phyloP scores from a whole-genome alignment of 2,888 invertebrate genomes.

The Conistra vaccinii region DNA sequence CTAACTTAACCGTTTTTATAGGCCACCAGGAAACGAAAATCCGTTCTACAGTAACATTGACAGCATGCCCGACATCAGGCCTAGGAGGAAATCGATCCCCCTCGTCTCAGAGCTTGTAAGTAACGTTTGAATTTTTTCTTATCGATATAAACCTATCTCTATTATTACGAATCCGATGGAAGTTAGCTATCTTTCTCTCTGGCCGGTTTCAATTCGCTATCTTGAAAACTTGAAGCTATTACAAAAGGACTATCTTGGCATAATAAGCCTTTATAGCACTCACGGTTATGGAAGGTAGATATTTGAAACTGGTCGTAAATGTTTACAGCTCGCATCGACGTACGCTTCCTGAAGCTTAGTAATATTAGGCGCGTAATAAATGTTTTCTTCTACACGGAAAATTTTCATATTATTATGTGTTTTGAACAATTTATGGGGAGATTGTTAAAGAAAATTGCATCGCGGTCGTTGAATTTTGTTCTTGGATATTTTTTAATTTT shows the following conservation, averaged over 20 bases:
- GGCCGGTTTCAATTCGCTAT: constrained; percentile 85
- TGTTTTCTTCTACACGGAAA: constrained; percentile 87
- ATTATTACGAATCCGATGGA: constrained; percentile 79
- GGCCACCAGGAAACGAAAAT: constrained; percentile 97
- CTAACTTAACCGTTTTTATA: constrained; percentile 75
- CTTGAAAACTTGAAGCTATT: constrained; percentile 67
- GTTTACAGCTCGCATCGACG: constrained; percentile 89
- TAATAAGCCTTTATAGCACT: constrained; percentile 61
- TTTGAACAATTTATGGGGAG: constrained; percentile 81
- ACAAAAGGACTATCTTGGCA: constrained; percentile 57
- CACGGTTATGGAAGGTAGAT: constrained; percentile 77
- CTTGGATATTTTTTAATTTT: constrained; percentile 16
- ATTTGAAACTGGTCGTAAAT: constrained; percentile 88
- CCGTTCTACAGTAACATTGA: constrained; percentile 99
- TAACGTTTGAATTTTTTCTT: constrained; percentile 75
- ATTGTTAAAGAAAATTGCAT: constrained; percentile 47
- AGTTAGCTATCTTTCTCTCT: constrained; percentile 80
- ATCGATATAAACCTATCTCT: constrained; percentile 55
- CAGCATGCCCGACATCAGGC: constrained; percentile 99
- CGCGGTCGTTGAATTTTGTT: constrained; percentile 12
- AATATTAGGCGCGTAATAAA: constrained; percentile 90
- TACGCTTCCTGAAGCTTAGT: constrained; percentile 89
- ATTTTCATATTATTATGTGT: constrained; percentile 76
- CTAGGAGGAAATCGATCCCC: constrained; percentile 98
- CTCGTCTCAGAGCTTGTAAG: constrained; percentile 99